Base-by-base conservation (phyloP, 2,113 vertebrate species). In the Dipodomys stephensi region DNA sequence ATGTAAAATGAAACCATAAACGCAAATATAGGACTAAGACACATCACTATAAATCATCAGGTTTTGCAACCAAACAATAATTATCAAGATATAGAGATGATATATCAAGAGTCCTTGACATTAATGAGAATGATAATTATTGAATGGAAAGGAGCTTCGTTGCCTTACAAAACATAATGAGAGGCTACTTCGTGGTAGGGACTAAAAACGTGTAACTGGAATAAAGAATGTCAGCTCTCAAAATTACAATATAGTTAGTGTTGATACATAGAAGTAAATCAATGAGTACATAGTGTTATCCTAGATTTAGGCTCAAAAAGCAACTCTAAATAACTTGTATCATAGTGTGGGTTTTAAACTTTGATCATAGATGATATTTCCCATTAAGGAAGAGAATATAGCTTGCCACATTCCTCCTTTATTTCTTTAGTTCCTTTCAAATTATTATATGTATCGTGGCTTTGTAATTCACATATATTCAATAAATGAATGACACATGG, bases 1-100 rank as follows among this genome's bases (percentile, higher is more conserved):
- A 89, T 83, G 7, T 77, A 87, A 87, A 95, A 65, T 15, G 7
- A 89, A 94, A 85, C 20, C 44, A 32, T 93, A 96, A 96, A 93
- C 28, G 90, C 83, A 60, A 93, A 87, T 60, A 65, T 81, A 82
- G 67, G 74, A n/a, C 53, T 71, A 68, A 57, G 1, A 3, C 46
- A 85, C 67, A 28, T 28, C 90, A 46, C 32, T 39, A 79, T 93
- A 90, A 78, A 95, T 94, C 79, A 92, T 74, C 2, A 60, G 23
- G 69, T 79, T 94, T 91, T 94, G 15, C 25, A 93, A 64, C 27
- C 83, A 92, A 94, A 64, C 4, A 89, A 30, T 72, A 83, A 84
- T 84, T 94, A 87, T 64, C 22, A 87, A 95, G 88, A 96, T 85
- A 85, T 39, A 95, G 35, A 87, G 67, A 81, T 93, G 84, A 39